Evolutionary conservation across 1,140 invertebrate genomes (phyloP), one percentile per base, ranked within the genome.

Genomic region (Drosophila ambigua): DNA sequence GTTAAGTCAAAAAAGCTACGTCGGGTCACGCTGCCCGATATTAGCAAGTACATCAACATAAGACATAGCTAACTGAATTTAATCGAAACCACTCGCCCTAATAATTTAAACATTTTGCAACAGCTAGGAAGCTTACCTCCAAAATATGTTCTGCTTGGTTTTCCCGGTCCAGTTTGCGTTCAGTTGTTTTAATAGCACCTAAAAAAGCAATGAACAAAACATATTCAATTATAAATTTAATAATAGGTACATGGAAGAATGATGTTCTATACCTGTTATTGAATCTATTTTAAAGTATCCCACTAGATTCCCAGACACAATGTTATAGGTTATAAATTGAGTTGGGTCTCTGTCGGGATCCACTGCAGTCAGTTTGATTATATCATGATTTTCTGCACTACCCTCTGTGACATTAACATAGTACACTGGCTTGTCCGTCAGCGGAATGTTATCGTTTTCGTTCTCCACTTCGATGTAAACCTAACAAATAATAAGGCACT

Each of bases 401-500:
- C 98, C 97, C 93, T 99, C 98, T 8, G 93, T 90, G 39, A 99
- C 94, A 13, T 93, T 94, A 2, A 96, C 95, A 90, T 96, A 95
- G 93, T 99, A 99, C 44, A 97, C 95, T 1, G 98, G 96, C 59
- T 95, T 94, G 57, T 94, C 94, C 31, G 98, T 97, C 92, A 98
- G 93, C 16, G 98, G 98, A 20, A 95, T 95, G 93, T 98, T 98
- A 93, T 99, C 98, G 92, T 99, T 99, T 84, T 96, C 96, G 92
- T 99, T 97, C 46, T 95, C 92, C 50, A 99, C 95, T 85, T 96
- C 94, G 35, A 99, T 94, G 92, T 96, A 98, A n/a, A 99, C 96
- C 96, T 97, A 92, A 7, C 39, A 20, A 46, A 4, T 5, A n/a
- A 35, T 43, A 15, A 20, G 15, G 35, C 35, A 39, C 31, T 16